These are phyloP conservation scores for Callyntrura sp. DNA, from an alignment of 2,888 invertebrate species.

Conservation along the genomic window DNA sequence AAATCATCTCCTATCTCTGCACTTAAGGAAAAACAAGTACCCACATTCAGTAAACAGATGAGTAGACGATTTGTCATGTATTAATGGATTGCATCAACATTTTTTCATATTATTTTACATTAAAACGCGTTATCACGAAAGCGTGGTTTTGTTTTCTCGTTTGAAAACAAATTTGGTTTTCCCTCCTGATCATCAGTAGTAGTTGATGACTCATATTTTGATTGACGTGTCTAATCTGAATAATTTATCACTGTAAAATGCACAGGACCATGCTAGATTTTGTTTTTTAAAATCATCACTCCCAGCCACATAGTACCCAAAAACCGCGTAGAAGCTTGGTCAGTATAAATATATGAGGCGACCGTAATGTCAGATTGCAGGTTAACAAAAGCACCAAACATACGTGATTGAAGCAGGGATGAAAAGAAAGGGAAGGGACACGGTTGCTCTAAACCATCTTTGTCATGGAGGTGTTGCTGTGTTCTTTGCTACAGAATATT, in stretches of 20 bases:
- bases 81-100: constrained; percentile 52
- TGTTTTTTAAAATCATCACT: constrained; percentile 55
- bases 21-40: constrained; percentile 11
- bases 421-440: too few species aligned
- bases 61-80: constrained; percentile 50
- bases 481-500: too few species aligned
- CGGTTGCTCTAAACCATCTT: too few species aligned
- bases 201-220: constrained; percentile 67
- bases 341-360: too few species aligned
- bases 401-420: too few species aligned
- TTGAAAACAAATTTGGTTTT: background rate
- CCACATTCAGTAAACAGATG: background rate
- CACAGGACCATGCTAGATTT: constrained; percentile 1
- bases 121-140: background rate
- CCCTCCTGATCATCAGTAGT: background rate
- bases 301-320: background rate
- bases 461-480: too few species aligned
- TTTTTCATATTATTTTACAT: background rate
- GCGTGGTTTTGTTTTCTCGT: constrained; percentile 9
- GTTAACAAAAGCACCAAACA: background rate
- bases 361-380: background rate
- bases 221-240: constrained; percentile 73
- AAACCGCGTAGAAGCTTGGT: background rate
- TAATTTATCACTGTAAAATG: constrained; percentile 73
- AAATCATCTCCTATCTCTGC: background rate